Base-by-base conservation (phyloP, 2,113 vertebrate species). In the Labeo catla region DNA sequence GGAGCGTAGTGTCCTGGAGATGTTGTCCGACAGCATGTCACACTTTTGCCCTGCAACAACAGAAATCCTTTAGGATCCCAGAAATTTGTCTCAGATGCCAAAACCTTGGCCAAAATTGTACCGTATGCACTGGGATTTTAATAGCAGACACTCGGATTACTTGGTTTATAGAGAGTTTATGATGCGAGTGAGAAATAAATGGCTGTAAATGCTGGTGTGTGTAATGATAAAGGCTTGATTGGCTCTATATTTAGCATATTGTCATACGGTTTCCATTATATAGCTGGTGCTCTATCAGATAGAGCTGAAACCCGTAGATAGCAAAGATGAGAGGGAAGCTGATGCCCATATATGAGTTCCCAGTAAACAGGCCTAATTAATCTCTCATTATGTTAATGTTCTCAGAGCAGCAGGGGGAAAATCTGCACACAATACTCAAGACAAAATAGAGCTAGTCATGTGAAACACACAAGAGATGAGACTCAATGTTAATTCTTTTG, bases 181-280 rank as follows among this genome's bases (percentile, higher is more conserved):
- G 43, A 23, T 23, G 21, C 47, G 70, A 47, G 39, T 19, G 43
- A 47, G 70, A 47, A 47, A 11, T 36, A 73, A 73, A 47, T 73
- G 21, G 16, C 16, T 47, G n/a, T 73, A 34, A 7, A 52, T 34
- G 23, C 13, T 76, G 47, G 52, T 23, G 47, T 50, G 43, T 50
- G 47, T 76, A 1, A 87, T 90, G 91, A 92, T 86, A 79, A 88
- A 90, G 90, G 61, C 23, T 85, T 91, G 90, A 92, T 90, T 89
- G 86, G 90, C 91, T 86, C 87, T 90, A 91, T 93, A 90, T 89
- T 89, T 87, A 92, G 92, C 91, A 92, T 92, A 91, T 92, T 88
- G 87, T 88, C 83, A 92, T 94, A 93, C 92, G 93, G 89, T 91
- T 88, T 88, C 86, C 23, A 81, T 84, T 59, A 13, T 57, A 50